Percentiles rank a stretch among this genome's conserved stretches.
Conservation (phyloP, 2,113 vertebrate genomes). For the Dermatemys mawii region DNA sequence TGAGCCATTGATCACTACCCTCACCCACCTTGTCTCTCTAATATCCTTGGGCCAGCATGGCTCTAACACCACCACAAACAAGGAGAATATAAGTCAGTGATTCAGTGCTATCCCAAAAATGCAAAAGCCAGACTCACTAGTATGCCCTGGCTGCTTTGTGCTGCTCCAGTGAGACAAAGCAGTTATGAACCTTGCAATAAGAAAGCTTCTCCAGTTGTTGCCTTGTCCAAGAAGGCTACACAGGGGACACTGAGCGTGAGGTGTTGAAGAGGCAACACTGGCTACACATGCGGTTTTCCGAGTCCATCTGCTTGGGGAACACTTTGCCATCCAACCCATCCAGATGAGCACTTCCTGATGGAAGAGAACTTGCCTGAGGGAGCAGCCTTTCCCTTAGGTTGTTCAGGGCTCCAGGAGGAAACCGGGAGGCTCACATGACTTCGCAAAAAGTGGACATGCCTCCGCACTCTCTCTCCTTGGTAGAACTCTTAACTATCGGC, state of each 20-base stretch:
- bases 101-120: constrained; percentile 2
- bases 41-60: too few relatives aligned
- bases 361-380: not conserved
- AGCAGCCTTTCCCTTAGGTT: not conserved
- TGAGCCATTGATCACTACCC: too few relatives aligned
- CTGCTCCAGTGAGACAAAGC: not conserved
- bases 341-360: not conserved
- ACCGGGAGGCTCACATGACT: not conserved
- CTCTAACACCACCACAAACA: not conserved
- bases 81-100: not conserved
- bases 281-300: not conserved
- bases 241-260: not conserved
- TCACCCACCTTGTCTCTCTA: too few relatives aligned
- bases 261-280: not conserved
- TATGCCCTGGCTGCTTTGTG: not conserved
- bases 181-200: not conserved
- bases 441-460: not conserved
- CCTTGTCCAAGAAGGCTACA: not conserved
- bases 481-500: not conserved
- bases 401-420: not conserved
- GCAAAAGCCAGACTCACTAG: not conserved
- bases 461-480: not conserved
- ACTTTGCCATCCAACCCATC: not conserved
- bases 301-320: not conserved
- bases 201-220: not conserved